phyloP scores from a whole-genome alignment of 2,888 invertebrate species.

The Heteropelma amictum region DNA sequence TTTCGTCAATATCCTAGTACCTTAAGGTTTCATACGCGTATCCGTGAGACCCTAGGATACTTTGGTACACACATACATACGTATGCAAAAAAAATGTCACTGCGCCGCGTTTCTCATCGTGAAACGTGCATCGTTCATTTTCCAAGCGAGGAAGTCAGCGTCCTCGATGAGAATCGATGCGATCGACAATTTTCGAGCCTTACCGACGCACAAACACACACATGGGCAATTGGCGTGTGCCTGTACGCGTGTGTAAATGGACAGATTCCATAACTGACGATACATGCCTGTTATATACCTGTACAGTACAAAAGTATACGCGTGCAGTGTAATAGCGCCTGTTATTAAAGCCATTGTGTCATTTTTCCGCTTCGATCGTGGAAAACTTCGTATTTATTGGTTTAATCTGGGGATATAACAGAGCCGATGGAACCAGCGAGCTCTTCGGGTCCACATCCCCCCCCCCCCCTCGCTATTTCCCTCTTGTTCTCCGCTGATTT shows the following conservation, averaged over 20 bases:
- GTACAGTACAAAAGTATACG: neutral
- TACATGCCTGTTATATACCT: too few relatives aligned
- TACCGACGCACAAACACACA: neutral
- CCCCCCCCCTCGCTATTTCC: neutral
- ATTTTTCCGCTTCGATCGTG: conserved; percentile 47
- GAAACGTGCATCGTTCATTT: too few relatives aligned
- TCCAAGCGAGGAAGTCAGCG: too few relatives aligned
- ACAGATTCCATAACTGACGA: too few relatives aligned
- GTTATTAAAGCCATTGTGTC: conserved; percentile 60
- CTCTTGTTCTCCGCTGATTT: conserved; percentile 32
- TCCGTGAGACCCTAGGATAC: too few relatives aligned
- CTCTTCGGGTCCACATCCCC: conserved; percentile 4
- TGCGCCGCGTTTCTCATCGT: too few relatives aligned
- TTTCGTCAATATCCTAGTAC: too few relatives aligned
- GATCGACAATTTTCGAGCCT: conserved; percentile 19
- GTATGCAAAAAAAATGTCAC: too few relatives aligned
- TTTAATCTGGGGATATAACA: conserved; percentile 56
- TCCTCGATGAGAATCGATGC: conserved; percentile 17
- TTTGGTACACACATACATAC: too few relatives aligned
- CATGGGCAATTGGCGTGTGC: too few relatives aligned
- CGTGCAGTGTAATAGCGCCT: conserved; percentile 9
- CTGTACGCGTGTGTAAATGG: neutral
- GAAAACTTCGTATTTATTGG: conserved; percentile 66
- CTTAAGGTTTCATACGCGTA: too few relatives aligned
- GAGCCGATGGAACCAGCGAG: neutral